Evolutionary conservation across 2,113 vertebrate species (phyloP).

Genomic region (Cephalopterus ornatus): DNA sequence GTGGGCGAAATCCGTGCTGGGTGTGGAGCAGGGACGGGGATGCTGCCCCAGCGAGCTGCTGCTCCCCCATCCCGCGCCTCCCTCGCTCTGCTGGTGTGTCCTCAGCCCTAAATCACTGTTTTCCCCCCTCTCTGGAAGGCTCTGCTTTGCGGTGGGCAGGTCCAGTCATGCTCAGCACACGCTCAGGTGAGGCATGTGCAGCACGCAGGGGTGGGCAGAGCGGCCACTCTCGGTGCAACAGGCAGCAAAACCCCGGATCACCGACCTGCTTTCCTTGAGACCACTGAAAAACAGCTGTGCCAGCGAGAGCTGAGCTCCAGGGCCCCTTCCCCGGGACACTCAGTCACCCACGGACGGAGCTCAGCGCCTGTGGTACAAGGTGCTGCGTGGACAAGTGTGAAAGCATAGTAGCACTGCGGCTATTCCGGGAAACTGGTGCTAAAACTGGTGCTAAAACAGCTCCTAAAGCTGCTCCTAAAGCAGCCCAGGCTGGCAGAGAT

Average conservation of each 20-base stretch:
- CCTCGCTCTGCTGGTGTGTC: neutral
- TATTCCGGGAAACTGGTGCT: neutral
- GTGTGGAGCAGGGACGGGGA: neutral
- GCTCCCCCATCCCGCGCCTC: neutral
- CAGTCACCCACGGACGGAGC: neutral
- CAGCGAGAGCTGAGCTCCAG: neutral
- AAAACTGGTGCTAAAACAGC: neutral
- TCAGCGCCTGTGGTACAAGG: neutral
- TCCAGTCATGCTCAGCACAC: neutral
- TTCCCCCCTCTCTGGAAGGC: neutral
- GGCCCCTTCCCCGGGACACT: fast-evolving
- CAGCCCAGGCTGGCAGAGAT: neutral
- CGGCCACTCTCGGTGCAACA: neutral
- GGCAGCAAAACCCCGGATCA: neutral
- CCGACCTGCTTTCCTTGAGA: neutral
- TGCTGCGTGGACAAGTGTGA: constrained; percentile 30
- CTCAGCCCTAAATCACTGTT: neutral
- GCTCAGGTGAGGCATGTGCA: neutral
- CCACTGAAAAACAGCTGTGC: fast-evolving
- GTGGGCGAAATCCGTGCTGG: no score
- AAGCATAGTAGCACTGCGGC: neutral
- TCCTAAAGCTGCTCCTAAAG: neutral
- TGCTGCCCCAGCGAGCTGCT: neutral
- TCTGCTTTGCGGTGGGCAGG: neutral
- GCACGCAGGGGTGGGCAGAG: constrained; percentile 5